Base-by-base conservation (phyloP, 2,888 invertebrate species). In the Melolontha melolontha region DNA sequence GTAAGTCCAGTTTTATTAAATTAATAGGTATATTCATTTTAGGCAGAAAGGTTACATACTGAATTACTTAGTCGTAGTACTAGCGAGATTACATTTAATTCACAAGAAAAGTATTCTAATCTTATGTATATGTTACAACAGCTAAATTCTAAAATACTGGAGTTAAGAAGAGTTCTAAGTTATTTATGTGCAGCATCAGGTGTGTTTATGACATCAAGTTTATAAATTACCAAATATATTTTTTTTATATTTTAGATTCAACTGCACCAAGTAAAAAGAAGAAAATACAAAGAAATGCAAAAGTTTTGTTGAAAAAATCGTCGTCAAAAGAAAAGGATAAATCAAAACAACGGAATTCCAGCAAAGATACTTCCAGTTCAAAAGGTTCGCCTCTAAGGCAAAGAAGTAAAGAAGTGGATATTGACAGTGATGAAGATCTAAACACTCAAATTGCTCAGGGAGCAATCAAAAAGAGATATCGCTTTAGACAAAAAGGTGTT, bases 161-260 rank as follows among this genome's bases (percentile, higher is more conserved):
- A 85, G 70, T 74, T 85, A 12, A 79, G 84, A 71, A 73, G 83
- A 70, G 80, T 81, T 67, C 74, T 85, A 16, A 83, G 79, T 67
- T 81, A 81, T 67, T 75, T 84, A 39, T 84, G 83, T 71, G 80
- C 83, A 17, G 79, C 81, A 50, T 78, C 82, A 74, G 83, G 83
- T 84, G 77, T 64, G 54, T 16, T 17, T 12, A 4, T 40, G 10
- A 22, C 22, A 22, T 22, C 10, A 2, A 8, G 17, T 57, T 4
- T 7, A 14, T 57, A 40, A 62, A 42, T 11, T 39, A 57, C 29
- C 39, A 17, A 12, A 34, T 42, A 14, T 22, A 52, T 11, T 44
- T 8, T 42, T 10, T 29, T 54, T 5, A 22, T 41, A 68, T 74
- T 77, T 59, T 42, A 80, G 80, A 80, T 76, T 74, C 77, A 64